phyloP scores from a whole-genome alignment of 2,888 invertebrate genomes.

The Xanthia togata region DNA sequence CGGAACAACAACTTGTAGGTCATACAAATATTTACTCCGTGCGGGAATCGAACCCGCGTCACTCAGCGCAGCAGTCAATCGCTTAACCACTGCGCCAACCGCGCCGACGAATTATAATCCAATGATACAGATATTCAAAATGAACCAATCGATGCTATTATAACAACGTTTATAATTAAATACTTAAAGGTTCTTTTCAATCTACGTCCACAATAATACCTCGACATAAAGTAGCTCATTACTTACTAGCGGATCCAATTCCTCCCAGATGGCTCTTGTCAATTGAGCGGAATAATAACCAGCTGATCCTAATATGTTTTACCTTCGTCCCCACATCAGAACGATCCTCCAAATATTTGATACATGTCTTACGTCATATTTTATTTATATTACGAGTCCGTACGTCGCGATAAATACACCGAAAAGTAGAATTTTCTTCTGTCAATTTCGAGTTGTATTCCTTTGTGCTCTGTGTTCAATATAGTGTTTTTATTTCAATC shows the following conservation, averaged over 20 bases:
- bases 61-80: too few relatives aligned
- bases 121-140: background rate
- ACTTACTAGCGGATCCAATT: conserved; percentile 50
- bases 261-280: conserved; percentile 41
- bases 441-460: background rate
- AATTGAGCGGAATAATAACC: conserved; percentile 58
- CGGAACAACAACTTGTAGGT: too few relatives aligned
- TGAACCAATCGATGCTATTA: background rate
- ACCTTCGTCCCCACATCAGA: conserved; percentile 31
- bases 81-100: too few relatives aligned
- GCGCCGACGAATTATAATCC: too few relatives aligned
- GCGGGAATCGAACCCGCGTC: too few relatives aligned
- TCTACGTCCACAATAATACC: conserved; percentile 20
- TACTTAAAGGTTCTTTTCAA: background rate
- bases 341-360: conserved; percentile 50
- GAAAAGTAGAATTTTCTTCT: conserved; percentile 33
- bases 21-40: too few relatives aligned
- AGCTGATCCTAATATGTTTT: conserved; percentile 54
- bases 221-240: conserved; percentile 47
- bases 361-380: conserved; percentile 53
- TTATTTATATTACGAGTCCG: conserved; percentile 45
- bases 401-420: conserved; percentile 30
- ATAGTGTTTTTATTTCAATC: conserved; percentile 15
- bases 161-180: background rate
- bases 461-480: background rate